These are phyloP conservation scores for Dolichotis patagonum DNA, from an alignment of 2,113 vertebrate species.

Conservation along the genomic window DNA sequence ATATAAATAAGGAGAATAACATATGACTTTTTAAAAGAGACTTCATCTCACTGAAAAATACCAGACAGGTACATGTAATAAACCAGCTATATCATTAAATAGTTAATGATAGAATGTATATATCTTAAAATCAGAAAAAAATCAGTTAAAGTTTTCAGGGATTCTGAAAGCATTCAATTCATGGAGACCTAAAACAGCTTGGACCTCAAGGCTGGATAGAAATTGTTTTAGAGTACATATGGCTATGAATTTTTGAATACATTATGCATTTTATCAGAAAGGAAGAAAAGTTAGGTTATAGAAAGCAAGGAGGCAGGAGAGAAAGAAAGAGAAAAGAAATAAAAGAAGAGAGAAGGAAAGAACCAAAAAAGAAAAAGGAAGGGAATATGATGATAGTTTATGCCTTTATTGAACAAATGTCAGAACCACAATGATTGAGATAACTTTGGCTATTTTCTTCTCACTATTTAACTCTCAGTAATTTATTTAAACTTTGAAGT, in stretches of 20 bases:
- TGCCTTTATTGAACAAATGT: not conserved
- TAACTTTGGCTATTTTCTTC: not conserved
- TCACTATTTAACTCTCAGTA: not conserved
- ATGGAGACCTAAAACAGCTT: not conserved
- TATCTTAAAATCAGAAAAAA: conserved; percentile 15
- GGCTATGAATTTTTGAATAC: not conserved
- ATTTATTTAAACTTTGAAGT: conserved; percentile 19
- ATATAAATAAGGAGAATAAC: conserved; percentile 18
- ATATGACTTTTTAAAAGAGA: not conserved
- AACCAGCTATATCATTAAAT: not conserved
- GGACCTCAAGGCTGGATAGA: not conserved
- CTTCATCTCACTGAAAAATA: conserved; percentile 9
- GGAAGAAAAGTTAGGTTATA: not conserved
- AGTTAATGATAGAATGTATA: not conserved
- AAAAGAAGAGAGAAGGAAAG: rapidly evolving
- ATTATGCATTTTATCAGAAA: not conserved
- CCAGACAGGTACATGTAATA: not conserved
- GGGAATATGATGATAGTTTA: not conserved
- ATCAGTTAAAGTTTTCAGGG: not conserved
- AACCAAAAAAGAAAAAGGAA: not conserved
- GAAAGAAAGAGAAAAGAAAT: not conserved
- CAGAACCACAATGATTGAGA: not conserved
- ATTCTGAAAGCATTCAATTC: not conserved
- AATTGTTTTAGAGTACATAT: not conserved
- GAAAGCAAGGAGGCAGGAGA: not conserved